Evolutionary conservation across 2,797 vertebrate genomes (phyloP), one percentile per base, ranked within the genome.

Genomic region (Australoheros facetus): DNA sequence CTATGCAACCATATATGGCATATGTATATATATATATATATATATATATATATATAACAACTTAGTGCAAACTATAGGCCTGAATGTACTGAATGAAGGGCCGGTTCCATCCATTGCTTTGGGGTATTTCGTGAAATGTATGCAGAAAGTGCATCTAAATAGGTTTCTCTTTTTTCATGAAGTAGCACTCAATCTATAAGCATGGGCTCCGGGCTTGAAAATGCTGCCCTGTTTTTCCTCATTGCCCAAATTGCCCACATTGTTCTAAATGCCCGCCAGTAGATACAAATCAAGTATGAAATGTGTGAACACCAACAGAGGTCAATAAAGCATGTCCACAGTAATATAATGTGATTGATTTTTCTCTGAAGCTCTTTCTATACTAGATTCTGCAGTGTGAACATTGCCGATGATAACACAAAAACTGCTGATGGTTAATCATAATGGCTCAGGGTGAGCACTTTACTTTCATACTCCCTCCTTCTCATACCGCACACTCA

Each of bases 301-400:
- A 94, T 92, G 87, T 91, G 91, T 89, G 89, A 93, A 93, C 88
- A 94, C 87, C 92, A 95, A 95, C 93, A 91, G 91, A 93, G 94
- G 93, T 94, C 93, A 95, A 92, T 93, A 95, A 92, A 91, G 89
- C 93, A 93, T 92, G 92, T 93, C 93, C 93, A 92, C 91, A 90
- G 88, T 91, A 92, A 94, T 94, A 94, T 94, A 94, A 94, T 95
- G 94, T 94, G 91, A 95, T 95, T 95, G 94, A 92, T 91, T 93
- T 94, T 93, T 79, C 91, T 93, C 93, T 84, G 87, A 88, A 87
- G 92, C 86, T 82, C 87, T 91, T 91, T 92, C 92, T 90, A 90
- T 91, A 82, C 75, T 56, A 87, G 83, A 89, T 83, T 92, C 77
- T 90, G 92, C 86, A 78, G 87, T 78, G 84, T 80, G 87, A 90